Evolutionary conservation across 2,888 invertebrate species (phyloP).

Genomic region (Leucophenga montana): DNA sequence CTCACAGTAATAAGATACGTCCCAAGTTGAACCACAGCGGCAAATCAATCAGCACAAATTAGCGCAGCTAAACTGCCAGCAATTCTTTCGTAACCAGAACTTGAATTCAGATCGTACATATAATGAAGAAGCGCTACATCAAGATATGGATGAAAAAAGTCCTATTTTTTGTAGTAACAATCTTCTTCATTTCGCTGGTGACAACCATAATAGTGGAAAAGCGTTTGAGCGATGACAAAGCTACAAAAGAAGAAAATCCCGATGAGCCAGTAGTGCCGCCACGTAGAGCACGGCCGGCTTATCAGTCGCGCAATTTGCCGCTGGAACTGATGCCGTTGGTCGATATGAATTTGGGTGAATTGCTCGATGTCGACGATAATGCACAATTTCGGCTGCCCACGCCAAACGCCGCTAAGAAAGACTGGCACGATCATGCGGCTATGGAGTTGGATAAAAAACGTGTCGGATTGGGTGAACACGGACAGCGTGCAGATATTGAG

Average conservation of each 20-base stretch:
- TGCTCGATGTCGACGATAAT: not conserved
- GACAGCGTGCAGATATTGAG: slow-evolving; percentile 78
- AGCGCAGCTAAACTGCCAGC: no score
- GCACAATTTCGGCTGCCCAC: slow-evolving; percentile 52
- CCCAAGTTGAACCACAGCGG: no score
- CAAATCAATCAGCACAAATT: no score
- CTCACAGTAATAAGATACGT: no score
- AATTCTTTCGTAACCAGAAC: no score
- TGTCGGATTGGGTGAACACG: slow-evolving; percentile 83
- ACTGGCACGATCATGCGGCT: slow-evolving; percentile 84
- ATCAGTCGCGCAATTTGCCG: slow-evolving; percentile 53
- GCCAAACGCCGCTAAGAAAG: slow-evolving; percentile 75
- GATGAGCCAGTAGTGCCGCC: slow-evolving; percentile 50
- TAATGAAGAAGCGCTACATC: slow-evolving; percentile 61
- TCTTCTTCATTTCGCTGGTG: slow-evolving; percentile 50
- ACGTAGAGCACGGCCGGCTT: slow-evolving; percentile 58
- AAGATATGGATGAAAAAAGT: slow-evolving; percentile 61
- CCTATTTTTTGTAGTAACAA: slow-evolving; percentile 45
- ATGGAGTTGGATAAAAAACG: slow-evolving; percentile 78
- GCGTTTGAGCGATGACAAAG: slow-evolving; percentile 33
- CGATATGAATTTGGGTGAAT: not conserved
- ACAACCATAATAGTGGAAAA: slow-evolving; percentile 57
- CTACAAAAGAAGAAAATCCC: slow-evolving; percentile 27
- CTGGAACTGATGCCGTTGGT: slow-evolving; percentile 26
- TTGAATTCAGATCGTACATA: no score